phyloP scores from a whole-genome alignment of 2,797 vertebrate species.

The Sebastes kiyomatsui region DNA sequence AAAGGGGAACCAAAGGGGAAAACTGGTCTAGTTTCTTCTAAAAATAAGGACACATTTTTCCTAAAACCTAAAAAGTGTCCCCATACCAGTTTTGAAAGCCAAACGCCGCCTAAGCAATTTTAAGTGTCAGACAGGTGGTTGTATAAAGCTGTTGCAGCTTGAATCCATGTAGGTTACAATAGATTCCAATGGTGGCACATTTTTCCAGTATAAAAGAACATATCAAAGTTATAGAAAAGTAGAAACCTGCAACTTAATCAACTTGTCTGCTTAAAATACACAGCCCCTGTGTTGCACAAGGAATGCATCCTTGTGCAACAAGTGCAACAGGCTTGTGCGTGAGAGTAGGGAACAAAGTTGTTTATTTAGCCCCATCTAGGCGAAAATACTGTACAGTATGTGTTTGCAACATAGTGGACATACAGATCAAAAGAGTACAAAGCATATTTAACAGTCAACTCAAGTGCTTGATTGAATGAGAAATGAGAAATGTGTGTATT shows the following conservation, averaged over 20 bases:
- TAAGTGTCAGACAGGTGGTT: not conserved
- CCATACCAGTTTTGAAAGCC: not conserved
- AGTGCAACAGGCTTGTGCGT: not conserved
- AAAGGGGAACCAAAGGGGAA: not conserved
- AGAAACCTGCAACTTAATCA: not conserved
- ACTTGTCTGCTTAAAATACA: not conserved
- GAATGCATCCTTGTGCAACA: not conserved
- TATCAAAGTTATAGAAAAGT: not conserved
- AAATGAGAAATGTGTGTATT: not conserved
- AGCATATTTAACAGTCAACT: not conserved
- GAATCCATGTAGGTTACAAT: not conserved
- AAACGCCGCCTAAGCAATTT: not conserved
- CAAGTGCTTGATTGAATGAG: not conserved
- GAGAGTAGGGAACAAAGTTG: not conserved
- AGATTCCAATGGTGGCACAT: not conserved
- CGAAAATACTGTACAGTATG: not conserved
- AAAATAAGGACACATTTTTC: not conserved
- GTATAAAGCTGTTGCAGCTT: not conserved
- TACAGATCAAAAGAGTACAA: not conserved
- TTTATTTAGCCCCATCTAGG: not conserved
- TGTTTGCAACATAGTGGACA: not conserved
- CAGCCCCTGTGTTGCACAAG: not conserved
- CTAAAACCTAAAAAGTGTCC: not conserved
- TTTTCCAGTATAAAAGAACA: not conserved
- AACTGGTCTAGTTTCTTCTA: constrained; percentile 6